Evolutionary conservation across 2,113 vertebrate species (phyloP).

Genomic region (Ochotona curzoniae): DNA sequence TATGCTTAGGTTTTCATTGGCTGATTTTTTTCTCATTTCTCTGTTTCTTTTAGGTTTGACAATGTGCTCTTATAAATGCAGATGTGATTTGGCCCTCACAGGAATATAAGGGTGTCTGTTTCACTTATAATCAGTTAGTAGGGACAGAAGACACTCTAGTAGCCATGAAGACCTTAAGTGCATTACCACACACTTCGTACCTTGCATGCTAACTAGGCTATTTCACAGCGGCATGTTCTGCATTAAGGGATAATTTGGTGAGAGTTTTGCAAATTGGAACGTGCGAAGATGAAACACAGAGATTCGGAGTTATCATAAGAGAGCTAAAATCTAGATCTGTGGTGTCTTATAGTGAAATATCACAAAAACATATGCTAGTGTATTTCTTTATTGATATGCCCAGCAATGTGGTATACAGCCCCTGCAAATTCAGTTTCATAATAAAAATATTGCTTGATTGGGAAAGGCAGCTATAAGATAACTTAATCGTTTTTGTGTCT

Average conservation of each 20-base stretch:
- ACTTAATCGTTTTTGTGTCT: background rate
- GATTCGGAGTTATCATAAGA: slow-evolving; percentile 3
- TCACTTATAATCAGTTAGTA: background rate
- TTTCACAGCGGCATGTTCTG: background rate
- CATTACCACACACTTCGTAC: background rate
- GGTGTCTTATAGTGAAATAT: background rate
- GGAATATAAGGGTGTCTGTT: background rate
- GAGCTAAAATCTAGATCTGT: background rate
- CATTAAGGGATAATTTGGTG: background rate
- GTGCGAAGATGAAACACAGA: slow-evolving; percentile 11
- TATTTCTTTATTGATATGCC: slow-evolving; percentile 7
- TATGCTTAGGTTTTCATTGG: slow-evolving; percentile 8
- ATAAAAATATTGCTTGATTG: background rate
- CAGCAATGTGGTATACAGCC: background rate
- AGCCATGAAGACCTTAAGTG: background rate
- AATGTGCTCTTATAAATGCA: background rate
- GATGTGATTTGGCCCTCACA: background rate
- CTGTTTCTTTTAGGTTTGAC: slow-evolving; percentile 9
- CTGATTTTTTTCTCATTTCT: slow-evolving; percentile 17
- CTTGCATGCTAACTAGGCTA: background rate
- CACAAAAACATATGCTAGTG: background rate
- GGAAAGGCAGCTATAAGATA: background rate
- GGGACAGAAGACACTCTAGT: background rate
- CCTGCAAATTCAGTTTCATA: background rate
- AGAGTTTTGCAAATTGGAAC: background rate